phyloP scores from a whole-genome alignment of 2,113 vertebrate species.

The Nansenia antarctica region DNA sequence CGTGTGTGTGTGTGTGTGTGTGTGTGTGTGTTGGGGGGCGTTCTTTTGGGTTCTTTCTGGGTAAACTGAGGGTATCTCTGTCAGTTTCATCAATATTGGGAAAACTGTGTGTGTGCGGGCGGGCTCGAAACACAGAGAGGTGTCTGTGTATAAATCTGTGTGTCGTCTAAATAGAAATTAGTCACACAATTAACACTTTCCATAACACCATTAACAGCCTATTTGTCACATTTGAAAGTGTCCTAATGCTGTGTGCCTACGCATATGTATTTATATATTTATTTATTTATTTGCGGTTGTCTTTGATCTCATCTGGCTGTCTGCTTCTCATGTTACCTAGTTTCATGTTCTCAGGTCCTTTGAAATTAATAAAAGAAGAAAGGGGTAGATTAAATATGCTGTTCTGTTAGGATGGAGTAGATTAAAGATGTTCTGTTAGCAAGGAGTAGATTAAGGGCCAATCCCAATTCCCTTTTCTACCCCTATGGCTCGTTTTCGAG shows the following conservation, averaged over 20 bases:
- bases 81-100: slow-evolving; percentile 28
- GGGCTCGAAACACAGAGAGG: background rate
- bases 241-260: background rate
- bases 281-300: background rate
- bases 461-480: no score
- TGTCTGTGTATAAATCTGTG: background rate
- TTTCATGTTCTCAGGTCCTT: background rate
- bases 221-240: background rate
- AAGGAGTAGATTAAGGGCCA: no score
- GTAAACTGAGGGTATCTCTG: slow-evolving; percentile 22
- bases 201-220: background rate
- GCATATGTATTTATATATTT: background rate
- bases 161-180: no score
- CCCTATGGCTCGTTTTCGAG: no score
- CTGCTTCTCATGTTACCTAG: background rate
- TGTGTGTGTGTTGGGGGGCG: background rate
- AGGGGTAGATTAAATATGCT: background rate
- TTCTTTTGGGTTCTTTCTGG: background rate
- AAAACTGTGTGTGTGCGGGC: slow-evolving; percentile 14
- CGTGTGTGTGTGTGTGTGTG: background rate
- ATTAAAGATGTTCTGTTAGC: no score
- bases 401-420: no score
- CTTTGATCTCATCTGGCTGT: background rate
- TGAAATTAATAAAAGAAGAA: background rate
- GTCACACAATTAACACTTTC: no score